Base-by-base conservation (phyloP, 1,140 invertebrate genomes). In the Dolichoris vasculosae region DNA sequence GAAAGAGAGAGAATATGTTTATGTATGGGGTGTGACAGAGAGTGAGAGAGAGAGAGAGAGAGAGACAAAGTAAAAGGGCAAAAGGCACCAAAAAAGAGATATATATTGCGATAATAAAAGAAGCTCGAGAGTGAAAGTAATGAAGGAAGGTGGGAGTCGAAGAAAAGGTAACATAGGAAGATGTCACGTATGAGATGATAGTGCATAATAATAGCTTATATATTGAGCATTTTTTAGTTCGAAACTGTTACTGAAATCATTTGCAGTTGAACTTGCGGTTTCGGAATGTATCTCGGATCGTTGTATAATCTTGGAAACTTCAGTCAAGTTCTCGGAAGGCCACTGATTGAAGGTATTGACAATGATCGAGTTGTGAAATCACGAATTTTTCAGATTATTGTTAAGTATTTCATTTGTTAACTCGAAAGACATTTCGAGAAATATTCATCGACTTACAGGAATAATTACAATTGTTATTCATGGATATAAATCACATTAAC, bases 51-150 rank as follows among this genome's bases (percentile, higher is more conserved):
- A 69, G 73, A 11, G 63, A 30, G 15, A 64, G 48, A 35, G 35
- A 55, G 82, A 77, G 43, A 32, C 30, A n/a, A 26, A 38, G 59
- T n/a, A 35, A n/a, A 55, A 78, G 71, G 43, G 32, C 30, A n/a
- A 26, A 38, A 46, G 46, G 32, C 38, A 30, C 78, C 59, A 76
- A 51, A 76, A 69, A 46, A 32, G 23, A 43, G 32, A 82, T 69
- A 81, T 73, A 81, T 76, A 81, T 81, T 82, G 71, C 71, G 84
- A 77, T 77, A 83, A 83, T 83, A 83, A 83, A 83, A 83, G 82
- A 51, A 78, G 75, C 43, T 26, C 8, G 75, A 67, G 46, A 84
- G 83, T 79, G 83, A 84, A 84, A 84, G 83, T 84, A 84, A 78
- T 32, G 63, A 79, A 51, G 83, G 75, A 43, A 64, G 78, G 40